phyloP scores from a whole-genome alignment of 2,888 invertebrate species.

The Xestoiulus laeticollis region DNA sequence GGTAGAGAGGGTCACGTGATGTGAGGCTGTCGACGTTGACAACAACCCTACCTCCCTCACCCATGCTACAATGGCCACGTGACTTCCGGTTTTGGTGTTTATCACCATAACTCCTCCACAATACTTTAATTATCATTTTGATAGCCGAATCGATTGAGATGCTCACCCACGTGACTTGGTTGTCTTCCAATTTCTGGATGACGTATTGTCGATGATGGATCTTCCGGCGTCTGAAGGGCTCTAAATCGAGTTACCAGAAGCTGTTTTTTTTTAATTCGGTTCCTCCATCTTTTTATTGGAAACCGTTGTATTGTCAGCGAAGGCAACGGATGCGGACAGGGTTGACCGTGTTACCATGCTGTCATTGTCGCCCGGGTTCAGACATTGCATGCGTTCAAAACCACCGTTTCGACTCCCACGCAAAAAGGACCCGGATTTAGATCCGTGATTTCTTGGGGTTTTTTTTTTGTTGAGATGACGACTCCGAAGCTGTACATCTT shows the following conservation, averaged over 20 bases:
- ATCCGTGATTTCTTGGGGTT: background rate
- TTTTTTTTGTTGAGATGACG: background rate
- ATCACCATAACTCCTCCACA: background rate
- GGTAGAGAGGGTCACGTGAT: constrained; percentile 45
- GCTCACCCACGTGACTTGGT: background rate
- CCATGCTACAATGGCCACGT: background rate
- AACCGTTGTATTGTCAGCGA: too few species aligned
- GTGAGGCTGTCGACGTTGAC: too few species aligned
- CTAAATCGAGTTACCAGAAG: background rate
- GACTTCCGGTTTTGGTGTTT: background rate
- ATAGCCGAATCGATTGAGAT: background rate
- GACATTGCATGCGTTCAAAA: background rate
- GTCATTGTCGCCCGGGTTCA: background rate
- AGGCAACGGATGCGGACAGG: too few species aligned
- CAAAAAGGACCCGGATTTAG: background rate
- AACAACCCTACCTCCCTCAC: background rate
- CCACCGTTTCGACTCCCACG: background rate
- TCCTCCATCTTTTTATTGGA: background rate
- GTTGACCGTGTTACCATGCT: background rate
- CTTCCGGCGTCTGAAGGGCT: background rate
- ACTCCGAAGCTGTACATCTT: background rate
- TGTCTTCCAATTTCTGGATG: background rate
- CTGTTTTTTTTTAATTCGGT: background rate
- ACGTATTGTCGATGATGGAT: background rate
- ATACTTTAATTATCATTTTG: background rate